Conservation (phyloP, 2,888 invertebrate species). For the Incurvaria masculella region DNA sequence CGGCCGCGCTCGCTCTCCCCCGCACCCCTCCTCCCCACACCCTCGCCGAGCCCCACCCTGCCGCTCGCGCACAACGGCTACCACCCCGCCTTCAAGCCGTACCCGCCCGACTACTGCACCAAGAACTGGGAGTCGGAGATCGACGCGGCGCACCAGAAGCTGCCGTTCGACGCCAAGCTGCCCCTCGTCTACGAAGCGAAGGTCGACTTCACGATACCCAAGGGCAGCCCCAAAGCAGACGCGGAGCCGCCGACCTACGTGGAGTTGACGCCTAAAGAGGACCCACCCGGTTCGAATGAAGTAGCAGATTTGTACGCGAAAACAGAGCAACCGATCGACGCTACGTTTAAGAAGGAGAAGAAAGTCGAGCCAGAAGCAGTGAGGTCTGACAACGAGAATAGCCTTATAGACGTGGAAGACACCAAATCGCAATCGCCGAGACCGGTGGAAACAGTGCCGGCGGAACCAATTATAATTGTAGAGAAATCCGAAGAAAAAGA, state of each 20-base stretch:
- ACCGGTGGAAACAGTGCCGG: constrained; percentile 21
- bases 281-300: neutral
- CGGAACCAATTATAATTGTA: constrained; percentile 16
- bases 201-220: constrained; percentile 41
- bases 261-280: constrained; percentile 42
- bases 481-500: constrained; percentile 17
- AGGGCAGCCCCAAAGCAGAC: constrained; percentile 38
- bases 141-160: constrained; percentile 47
- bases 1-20: constrained; percentile 67
- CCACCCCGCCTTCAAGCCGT: constrained; percentile 39
- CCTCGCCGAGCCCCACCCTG: constrained; percentile 44
- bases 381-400: constrained; percentile 36
- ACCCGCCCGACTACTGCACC: constrained; percentile 38
- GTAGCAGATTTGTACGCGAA: neutral
- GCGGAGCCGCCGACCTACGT: constrained; percentile 46
- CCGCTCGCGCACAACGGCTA: constrained; percentile 33
- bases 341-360: constrained; percentile 34
- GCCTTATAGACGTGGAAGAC: constrained; percentile 50
- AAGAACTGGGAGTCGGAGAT: constrained; percentile 54
- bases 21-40: constrained; percentile 46
- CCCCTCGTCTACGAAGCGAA: constrained; percentile 24
- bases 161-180: constrained; percentile 19
- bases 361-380: constrained; percentile 48
- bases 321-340: constrained; percentile 26
- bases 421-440: constrained; percentile 36